These are phyloP conservation scores for Suricata suricatta DNA, from an alignment of 2,113 vertebrate species.

Conservation along the genomic window DNA sequence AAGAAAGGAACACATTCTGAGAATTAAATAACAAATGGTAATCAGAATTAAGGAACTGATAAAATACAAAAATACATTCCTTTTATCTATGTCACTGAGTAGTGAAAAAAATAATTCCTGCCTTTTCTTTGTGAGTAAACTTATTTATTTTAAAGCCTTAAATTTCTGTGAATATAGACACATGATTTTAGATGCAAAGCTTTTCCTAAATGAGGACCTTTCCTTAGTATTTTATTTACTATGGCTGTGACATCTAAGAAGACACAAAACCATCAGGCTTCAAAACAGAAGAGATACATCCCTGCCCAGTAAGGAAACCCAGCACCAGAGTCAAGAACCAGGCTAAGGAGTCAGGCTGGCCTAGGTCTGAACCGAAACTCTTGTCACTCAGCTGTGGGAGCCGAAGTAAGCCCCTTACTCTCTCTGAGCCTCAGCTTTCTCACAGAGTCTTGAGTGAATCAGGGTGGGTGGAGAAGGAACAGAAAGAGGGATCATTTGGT, in stretches of 20 bases:
- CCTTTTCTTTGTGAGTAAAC: background rate
- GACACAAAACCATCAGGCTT: background rate
- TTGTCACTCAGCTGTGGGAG: background rate
- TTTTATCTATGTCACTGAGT: background rate
- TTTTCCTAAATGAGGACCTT: slow-evolving; percentile 20
- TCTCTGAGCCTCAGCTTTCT: background rate
- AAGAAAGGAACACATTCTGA: background rate
- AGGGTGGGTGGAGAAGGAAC: background rate
- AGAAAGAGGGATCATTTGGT: background rate
- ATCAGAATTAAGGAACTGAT: background rate
- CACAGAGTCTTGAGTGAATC: background rate
- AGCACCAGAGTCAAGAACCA: background rate
- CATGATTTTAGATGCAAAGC: background rate
- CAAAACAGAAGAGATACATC: background rate
- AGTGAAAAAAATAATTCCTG: background rate
- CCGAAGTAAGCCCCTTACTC: background rate
- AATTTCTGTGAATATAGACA: background rate
- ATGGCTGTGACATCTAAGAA: background rate
- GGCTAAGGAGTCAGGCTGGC: background rate
- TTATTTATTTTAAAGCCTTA: slow-evolving; percentile 37
- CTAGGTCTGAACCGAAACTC: background rate
- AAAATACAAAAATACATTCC: background rate
- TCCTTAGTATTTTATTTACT: slow-evolving; percentile 34
- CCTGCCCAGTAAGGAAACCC: background rate
- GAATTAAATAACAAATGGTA: slow-evolving; percentile 36